Evolutionary conservation across 2,888 invertebrate species (phyloP), one percentile per base, ranked within the genome.

Genomic region (Drosophila kambysellisi): DNA sequence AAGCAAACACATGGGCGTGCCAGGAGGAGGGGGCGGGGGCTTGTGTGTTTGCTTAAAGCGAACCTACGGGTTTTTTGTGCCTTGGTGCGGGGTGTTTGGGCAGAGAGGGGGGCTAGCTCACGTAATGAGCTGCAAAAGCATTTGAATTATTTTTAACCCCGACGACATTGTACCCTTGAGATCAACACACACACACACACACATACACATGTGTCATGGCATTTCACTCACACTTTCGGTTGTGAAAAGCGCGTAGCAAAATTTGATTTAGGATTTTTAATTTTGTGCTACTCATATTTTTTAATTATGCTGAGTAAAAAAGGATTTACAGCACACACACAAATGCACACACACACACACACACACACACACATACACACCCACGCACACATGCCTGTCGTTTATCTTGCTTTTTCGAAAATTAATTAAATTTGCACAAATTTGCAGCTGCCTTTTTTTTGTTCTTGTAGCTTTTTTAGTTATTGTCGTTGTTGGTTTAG

Each of bases 151-250:
- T 90, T 89, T 88, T 88, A 90, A 86, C 89, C 90, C 90, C 89
- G 89, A 89, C 88, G 89, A 88, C 88, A 88, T 89, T 90, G 90
- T 90, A 90, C 88, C 89, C 87, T 88, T 90, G 91, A 90, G 91
- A 90, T 82, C 79, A 84, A 69, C 85, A 72, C 78, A 65, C 60
- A 60, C 63, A 53, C 63, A 37, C 58, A 25, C 25, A 48, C 59
- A 48, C 48, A 50, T 62, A 20, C 68, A 50, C 70, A 63, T 63
- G 65, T 61, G 61, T 48, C 50, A 56, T 62, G 56, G 58, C 54
- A 52, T 35, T 67, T 39, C 48, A 43, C 75, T 64, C 63, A 66
- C 39, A 60, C 63, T 51, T 41, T 70, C 32, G 35, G 41, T 51
- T 72, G 48, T 56, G 64, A 56, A 73, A 72, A 65, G 73, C 72